phyloP scores from a whole-genome alignment of 92 coral and sea anemone genomes.

The Palythoa grandiflora region DNA sequence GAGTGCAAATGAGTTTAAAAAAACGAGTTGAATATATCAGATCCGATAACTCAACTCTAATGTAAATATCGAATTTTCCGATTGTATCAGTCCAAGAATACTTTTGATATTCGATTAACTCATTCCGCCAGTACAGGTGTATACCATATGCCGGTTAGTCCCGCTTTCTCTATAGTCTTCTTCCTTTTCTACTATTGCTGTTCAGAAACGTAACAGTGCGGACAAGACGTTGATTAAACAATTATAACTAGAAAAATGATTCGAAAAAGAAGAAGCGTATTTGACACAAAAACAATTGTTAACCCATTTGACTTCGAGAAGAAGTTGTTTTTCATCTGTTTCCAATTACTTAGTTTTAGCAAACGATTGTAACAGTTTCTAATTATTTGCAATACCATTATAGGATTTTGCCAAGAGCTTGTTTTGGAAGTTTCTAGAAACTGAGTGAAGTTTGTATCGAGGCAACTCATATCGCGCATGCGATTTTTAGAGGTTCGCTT shows the following conservation, averaged over 20 bases:
- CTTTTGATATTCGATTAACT: neutral
- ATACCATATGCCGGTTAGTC: neutral
- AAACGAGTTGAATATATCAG: neutral
- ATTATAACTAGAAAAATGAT: neutral
- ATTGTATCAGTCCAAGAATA: neutral
- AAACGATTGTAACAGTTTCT: neutral
- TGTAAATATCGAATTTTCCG: neutral
- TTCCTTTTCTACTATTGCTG: neutral
- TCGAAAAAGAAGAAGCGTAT: neutral
- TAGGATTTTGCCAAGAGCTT: neutral
- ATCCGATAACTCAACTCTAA: neutral
- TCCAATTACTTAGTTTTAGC: neutral
- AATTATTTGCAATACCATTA: neutral
- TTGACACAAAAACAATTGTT: neutral
- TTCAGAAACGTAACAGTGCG: neutral
- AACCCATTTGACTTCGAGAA: neutral
- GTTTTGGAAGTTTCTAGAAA: neutral
- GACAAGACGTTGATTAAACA: neutral
- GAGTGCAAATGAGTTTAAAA: neutral
- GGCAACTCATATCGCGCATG: neutral
- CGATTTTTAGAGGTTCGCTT: neutral
- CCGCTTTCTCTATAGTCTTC: neutral
- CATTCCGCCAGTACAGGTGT: neutral
- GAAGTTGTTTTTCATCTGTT: neutral
- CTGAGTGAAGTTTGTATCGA: neutral